Conservation (phyloP, 1,140 invertebrate species). For the Drosophila tropicalis region DNA sequence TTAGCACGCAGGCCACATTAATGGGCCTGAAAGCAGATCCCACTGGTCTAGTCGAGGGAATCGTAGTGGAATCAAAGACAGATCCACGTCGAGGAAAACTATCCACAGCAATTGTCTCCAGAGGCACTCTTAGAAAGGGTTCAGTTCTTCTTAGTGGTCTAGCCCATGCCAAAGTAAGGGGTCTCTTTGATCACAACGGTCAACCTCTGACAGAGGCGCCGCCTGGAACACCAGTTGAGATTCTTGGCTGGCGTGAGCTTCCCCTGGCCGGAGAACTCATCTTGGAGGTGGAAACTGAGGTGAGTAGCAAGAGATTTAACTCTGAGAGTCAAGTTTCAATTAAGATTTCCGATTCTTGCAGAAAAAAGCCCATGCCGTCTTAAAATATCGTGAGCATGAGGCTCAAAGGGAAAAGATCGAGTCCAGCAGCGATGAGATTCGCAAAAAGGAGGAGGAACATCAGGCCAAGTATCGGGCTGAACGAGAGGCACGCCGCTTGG, state of each 20-base stretch:
- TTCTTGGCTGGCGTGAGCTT: slow-evolving; percentile 94
- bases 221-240: slow-evolving; percentile 91
- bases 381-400: slow-evolving; percentile 86
- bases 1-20: slow-evolving; percentile 94
- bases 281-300: slow-evolving; percentile 91
- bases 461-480: slow-evolving; percentile 87
- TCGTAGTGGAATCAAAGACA: slow-evolving; percentile 93
- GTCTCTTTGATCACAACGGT: slow-evolving; percentile 93
- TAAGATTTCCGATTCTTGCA: slow-evolving; percentile 60
- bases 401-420: slow-evolving; percentile 86
- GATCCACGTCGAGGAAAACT: slow-evolving; percentile 91
- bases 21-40: slow-evolving; percentile 93
- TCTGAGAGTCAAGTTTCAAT: background rate
- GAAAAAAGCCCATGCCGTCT: slow-evolving; percentile 89
- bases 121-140: slow-evolving; percentile 94
- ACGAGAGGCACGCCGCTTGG: slow-evolving; percentile 86
- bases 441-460: slow-evolving; percentile 88
- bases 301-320: slow-evolving; percentile 27
- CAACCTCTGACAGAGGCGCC: slow-evolving; percentile 87
- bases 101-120: slow-evolving; percentile 93
- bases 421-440: slow-evolving; percentile 86
- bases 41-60: slow-evolving; percentile 93
- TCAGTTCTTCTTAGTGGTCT: slow-evolving; percentile 92
- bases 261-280: slow-evolving; percentile 94
- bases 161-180: slow-evolving; percentile 92